Evolutionary conservation across 2,113 vertebrate genomes (phyloP), one percentile per base, ranked within the genome.

Genomic region (Pholis gunnellus): DNA sequence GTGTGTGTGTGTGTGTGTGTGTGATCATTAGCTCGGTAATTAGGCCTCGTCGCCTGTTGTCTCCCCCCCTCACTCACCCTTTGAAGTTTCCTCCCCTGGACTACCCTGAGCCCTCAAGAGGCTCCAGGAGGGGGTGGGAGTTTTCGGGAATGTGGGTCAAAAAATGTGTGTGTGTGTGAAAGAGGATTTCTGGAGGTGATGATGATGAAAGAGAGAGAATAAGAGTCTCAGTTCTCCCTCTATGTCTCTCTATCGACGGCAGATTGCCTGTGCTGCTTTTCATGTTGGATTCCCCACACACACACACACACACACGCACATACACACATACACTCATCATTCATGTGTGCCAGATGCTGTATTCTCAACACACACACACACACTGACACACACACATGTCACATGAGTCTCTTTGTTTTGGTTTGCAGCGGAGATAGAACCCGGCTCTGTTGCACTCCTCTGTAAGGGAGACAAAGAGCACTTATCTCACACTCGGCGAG

Each of bases 371-470:
- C 65, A 75, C 38, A 64, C 72, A 60, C 66, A 71, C 5, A 52
- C 27, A 42, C 38, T 42, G 42, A 50, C 46, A 27, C 74, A 50
- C 44, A 57, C 70, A 73, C 67, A 38, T n/a, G 56, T 88, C 88
- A 91, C 83, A 92, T 81, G 79, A 87, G 78, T 76, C 71, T 75
- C 87, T 95, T 95, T 95, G 94, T 95, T 93, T 89, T 92, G 92
- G 81, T 90, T 92, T 87, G 79, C 57, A 61, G 78, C 75, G 75
- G 82, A 87, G 88, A 93, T 92, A 88, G 92, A 90, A 88, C 85
- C 82, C 81, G 0, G 82, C 93, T 91, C 87, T 92, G 92, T 93
- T 90, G 82, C 88, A 78, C 78, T 91, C 81, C 85, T 87, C 69
- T 85, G 83, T 87, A 79, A 65, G 72, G 63, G 81, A 89, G 83